Percentiles rank a stretch among this genome's conserved stretches.
phyloP scores from a whole-genome alignment of 2,797 vertebrate species.

The Jordanella pulchra region DNA sequence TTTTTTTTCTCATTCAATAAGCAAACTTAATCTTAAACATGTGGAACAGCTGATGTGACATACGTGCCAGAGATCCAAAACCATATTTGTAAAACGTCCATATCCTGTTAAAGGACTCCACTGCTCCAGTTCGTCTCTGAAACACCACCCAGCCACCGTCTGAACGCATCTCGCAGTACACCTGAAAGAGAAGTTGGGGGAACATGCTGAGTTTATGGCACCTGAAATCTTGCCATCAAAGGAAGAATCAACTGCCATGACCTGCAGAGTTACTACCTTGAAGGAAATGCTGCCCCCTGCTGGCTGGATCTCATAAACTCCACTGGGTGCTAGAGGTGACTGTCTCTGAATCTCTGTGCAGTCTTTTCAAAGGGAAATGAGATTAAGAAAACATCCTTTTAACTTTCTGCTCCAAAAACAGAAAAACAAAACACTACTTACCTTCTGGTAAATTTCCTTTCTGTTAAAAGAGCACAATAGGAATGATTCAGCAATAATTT shows the following conservation, averaged over 20 bases:
- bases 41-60: neutral
- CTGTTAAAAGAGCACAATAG: neutral
- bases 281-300: slow-evolving; percentile 23
- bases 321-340: slow-evolving; percentile 46
- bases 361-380: slow-evolving; percentile 46
- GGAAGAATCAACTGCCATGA: neutral
- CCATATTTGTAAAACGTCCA: slow-evolving; percentile 66
- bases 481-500: neutral
- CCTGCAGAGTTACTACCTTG: slow-evolving; percentile 46
- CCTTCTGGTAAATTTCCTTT: neutral
- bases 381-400: neutral
- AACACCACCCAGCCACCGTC: slow-evolving; percentile 75
- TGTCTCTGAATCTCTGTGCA: slow-evolving; percentile 64
- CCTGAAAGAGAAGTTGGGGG: slow-evolving; percentile 35
- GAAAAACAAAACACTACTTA: neutral
- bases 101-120: slow-evolving; percentile 51
- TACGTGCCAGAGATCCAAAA: slow-evolving; percentile 65
- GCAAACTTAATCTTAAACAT: neutral
- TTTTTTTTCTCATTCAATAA: neutral
- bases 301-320: slow-evolving; percentile 66
- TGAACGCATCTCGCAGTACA: slow-evolving; percentile 69
- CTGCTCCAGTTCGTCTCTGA: slow-evolving; percentile 51
- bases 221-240: neutral
- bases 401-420: neutral
- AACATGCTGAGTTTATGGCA: neutral